phyloP scores from a whole-genome alignment of 2,113 vertebrate species.

The Menidia beryllina region DNA sequence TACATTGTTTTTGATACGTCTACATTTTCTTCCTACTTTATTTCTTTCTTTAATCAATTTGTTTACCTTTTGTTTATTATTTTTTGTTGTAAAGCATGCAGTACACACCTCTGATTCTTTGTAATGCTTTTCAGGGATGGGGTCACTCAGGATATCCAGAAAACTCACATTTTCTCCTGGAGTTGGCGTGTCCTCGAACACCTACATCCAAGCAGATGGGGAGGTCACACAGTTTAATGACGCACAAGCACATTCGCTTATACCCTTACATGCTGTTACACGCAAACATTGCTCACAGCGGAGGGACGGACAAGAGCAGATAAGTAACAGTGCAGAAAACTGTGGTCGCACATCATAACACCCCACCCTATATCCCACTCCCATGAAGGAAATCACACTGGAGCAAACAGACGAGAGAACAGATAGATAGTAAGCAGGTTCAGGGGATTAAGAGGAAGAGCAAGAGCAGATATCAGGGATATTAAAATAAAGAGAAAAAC shows the following conservation, averaged over 20 bases:
- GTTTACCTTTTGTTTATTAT: not conserved
- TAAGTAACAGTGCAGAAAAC: conserved; percentile 68
- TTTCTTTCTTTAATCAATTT: not conserved
- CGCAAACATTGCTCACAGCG: conserved; percentile 35
- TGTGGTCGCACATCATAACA: conserved; percentile 73
- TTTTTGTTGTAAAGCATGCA: conserved; percentile 2
- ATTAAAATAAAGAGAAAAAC: conserved; percentile 41
- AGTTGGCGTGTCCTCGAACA: conserved; percentile 80
- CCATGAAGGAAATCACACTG: conserved; percentile 62
- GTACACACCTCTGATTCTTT: conserved; percentile 75
- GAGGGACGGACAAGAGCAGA: conserved; percentile 53
- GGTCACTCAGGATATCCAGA: conserved; percentile 83
- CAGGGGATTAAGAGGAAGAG: conserved; percentile 15
- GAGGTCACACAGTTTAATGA: conserved; percentile 56
- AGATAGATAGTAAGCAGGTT: conserved; percentile 27
- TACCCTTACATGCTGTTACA: conserved; percentile 16
- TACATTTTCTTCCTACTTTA: no score
- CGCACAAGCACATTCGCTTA: conserved; percentile 17
- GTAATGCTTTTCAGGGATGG: conserved; percentile 82
- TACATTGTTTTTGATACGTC: no score
- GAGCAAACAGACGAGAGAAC: conserved; percentile 43
- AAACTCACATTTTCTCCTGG: conserved; percentile 70
- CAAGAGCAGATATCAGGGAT: conserved; percentile 49
- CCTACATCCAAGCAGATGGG: conserved; percentile 71
- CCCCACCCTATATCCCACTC: conserved; percentile 62